Percentiles rank a stretch among this genome's conserved stretches.
These are phyloP conservation scores for Crocodylus rhombifer DNA, from an alignment of 2,797 vertebrate genomes.

Conservation along the genomic window DNA sequence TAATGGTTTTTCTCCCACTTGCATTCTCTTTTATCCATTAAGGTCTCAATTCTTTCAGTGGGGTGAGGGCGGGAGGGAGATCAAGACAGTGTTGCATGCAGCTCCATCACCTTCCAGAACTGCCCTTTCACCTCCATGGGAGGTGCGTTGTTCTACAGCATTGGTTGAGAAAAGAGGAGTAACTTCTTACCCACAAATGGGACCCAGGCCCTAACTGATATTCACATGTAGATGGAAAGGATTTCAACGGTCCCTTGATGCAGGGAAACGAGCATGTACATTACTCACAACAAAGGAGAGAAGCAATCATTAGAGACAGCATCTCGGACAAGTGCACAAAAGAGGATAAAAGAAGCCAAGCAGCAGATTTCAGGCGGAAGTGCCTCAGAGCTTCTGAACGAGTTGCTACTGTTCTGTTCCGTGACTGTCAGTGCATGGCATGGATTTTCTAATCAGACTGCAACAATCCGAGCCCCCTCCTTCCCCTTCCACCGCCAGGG, in stretches of 20 bases:
- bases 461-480: conserved; percentile 53
- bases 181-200: conserved; percentile 43
- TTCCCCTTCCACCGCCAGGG: conserved; percentile 70
- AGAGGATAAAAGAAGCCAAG: conserved; percentile 77
- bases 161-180: conserved; percentile 29
- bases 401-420: conserved; percentile 66
- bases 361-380: conserved; percentile 78
- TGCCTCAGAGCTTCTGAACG: conserved; percentile 72
- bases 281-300: conserved; percentile 71
- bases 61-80: conserved; percentile 38
- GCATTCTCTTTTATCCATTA: not conserved
- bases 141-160: conserved; percentile 59
- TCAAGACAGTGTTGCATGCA: conserved; percentile 9
- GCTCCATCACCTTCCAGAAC: conserved; percentile 38
- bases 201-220: conserved; percentile 39
- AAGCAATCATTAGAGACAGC: conserved; percentile 67
- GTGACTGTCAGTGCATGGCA: conserved; percentile 69
- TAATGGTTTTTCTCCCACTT: not conserved
- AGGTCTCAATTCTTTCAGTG: conserved; percentile 27
- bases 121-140: conserved; percentile 57
- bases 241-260: conserved; percentile 47
- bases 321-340: conserved; percentile 75
- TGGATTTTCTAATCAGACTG: conserved; percentile 71
- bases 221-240: conserved; percentile 41
- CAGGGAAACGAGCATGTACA: conserved; percentile 28